These are phyloP conservation scores for Lordiphosa clarofinis DNA, from an alignment of 1,140 invertebrate genomes.

Conservation along the genomic window DNA sequence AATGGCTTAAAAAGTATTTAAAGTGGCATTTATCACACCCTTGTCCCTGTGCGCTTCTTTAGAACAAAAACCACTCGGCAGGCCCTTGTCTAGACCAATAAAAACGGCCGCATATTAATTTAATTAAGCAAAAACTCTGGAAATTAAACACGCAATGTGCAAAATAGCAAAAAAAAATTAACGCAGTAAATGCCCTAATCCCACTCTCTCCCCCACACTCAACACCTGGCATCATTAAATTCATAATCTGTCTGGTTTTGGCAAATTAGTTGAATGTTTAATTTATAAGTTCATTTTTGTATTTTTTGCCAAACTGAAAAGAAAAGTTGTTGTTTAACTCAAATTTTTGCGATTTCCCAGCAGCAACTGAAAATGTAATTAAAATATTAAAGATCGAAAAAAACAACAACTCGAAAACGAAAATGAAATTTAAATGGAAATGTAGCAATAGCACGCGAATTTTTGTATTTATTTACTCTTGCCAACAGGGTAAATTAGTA, in stretches of 20 bases:
- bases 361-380: not conserved
- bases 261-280: conserved; percentile 1
- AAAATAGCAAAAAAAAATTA: not conserved
- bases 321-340: conserved; percentile 1
- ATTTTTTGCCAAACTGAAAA: conserved; percentile 1
- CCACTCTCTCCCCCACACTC: not conserved
- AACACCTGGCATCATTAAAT: not conserved
- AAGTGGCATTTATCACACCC: too few species aligned
- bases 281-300: not conserved
- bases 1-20: too few species aligned
- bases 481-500: too few species aligned
- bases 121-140: conserved; percentile 2
- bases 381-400: conserved; percentile 3
- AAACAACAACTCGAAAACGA: conserved; percentile 7
- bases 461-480: not conserved
- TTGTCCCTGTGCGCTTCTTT: too few species aligned
- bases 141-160: conserved; percentile 2
- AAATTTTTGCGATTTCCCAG: conserved; percentile 5
- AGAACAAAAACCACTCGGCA: too few species aligned
- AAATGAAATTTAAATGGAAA: conserved; percentile 5
- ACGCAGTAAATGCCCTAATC: not conserved
- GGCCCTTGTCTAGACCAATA: too few species aligned
- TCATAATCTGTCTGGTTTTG: not conserved
- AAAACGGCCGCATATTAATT: not conserved
- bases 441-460: conserved; percentile 14